These are phyloP conservation scores for Drosophila leontia DNA, from an alignment of 1,140 invertebrate genomes.

Conservation along the genomic window DNA sequence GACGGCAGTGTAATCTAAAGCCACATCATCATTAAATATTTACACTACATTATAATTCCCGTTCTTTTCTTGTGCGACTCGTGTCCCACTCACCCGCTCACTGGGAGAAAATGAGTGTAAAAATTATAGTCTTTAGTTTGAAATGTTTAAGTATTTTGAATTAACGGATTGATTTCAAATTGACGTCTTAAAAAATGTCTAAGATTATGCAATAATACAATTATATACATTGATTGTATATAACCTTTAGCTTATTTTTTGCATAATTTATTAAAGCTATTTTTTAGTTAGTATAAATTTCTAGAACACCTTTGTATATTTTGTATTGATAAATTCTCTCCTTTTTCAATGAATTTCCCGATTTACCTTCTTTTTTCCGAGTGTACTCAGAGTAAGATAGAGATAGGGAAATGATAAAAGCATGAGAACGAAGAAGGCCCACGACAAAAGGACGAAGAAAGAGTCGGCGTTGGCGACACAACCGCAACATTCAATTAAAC, in stretches of 20 bases:
- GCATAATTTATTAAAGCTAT: no score
- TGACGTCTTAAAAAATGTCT: no score
- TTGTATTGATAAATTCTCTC: neutral
- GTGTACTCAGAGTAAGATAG: slow-evolving; percentile 13
- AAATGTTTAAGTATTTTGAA: neutral
- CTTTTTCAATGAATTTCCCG: neutral
- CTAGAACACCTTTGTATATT: neutral
- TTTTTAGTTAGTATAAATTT: no score
- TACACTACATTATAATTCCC: slow-evolving; percentile 82
- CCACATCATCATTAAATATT: slow-evolving; percentile 82
- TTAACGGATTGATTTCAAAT: no score
- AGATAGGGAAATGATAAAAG: neutral
- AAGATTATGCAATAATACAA: no score
- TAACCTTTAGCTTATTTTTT: no score
- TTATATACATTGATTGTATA: no score
- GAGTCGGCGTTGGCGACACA: slow-evolving; percentile 49
- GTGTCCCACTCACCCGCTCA: slow-evolving; percentile 43
- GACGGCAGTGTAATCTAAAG: slow-evolving; percentile 75
- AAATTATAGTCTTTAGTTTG: neutral
- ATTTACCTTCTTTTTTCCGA: neutral
- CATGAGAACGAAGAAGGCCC: slow-evolving; percentile 5
- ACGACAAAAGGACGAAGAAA: slow-evolving; percentile 23
- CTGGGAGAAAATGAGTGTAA: slow-evolving; percentile 6
- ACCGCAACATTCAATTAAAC: slow-evolving; percentile 82
- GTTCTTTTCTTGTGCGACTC: slow-evolving; percentile 49